Base-by-base conservation (phyloP, 2,888 invertebrate species). In the Heliconius sara region DNA sequence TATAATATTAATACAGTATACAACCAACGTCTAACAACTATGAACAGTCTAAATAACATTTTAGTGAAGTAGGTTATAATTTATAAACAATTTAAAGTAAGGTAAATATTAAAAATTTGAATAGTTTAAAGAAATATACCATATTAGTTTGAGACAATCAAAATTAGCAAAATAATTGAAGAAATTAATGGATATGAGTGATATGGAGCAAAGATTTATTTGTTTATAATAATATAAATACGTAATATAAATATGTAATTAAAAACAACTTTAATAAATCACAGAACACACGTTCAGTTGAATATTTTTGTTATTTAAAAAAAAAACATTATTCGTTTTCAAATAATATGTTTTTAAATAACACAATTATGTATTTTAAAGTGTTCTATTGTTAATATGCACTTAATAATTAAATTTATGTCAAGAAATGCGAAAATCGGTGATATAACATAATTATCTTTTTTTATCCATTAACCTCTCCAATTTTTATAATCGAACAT, bases 1-100 rank as follows among this genome's bases (percentile, higher is more conserved):
- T 91, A 79, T 82, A 80, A 77, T 73, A 63, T 82, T 90, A 92
- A 93, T 93, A 93, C 91, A 90, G 93, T 93, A 93, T 90, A 93
- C 83, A 84, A 83, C 87, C 30, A 60, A 60, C 57, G 34, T 60
- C 73, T 73, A 73, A n/a, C n/a, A 39, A 73, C 60, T 73, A 73
- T 60, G 60, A 73, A 73, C 60, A 60, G n/a, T 60, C 73, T 73
- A 73, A 60, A 34, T 72, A 72, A 72, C 60, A 9, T 60, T 57
- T 22, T 57, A 63, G 12, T 27, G 30, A 52, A 66, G 30, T 52
- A 27, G 76, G 30, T 16, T 25, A 65, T 66, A 66, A 66, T 66
- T 30, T n/a, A 13, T 76, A n/a, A 47, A 6, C 13, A 67, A 34
- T 65, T 65, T 63, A 27, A 16, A 27, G 13, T 16, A 70, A n/a